These are phyloP conservation scores for Sarcophaga carnaria DNA, from an alignment of 2,888 invertebrate genomes.

Conservation along the genomic window DNA sequence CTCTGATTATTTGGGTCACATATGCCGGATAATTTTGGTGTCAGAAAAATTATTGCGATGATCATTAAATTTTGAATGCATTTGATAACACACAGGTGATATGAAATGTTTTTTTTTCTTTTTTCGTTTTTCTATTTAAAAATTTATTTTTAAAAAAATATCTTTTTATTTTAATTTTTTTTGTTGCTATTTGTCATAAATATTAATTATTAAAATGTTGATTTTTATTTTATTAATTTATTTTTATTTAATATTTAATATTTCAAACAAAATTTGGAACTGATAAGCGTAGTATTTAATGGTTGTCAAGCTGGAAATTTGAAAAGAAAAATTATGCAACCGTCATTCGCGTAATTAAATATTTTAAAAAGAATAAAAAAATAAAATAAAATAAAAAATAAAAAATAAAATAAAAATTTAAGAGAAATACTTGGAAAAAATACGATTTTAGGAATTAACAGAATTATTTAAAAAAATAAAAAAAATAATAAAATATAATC, in stretches of 20 bases:
- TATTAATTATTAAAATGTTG: neutral
- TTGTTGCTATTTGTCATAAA: neutral
- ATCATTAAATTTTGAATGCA: too few species aligned
- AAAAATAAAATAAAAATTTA: neutral
- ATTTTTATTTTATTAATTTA: conserved; percentile 16
- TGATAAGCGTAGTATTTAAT: conserved; percentile 23
- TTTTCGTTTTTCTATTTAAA: too few species aligned
- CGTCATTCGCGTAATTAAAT: neutral
- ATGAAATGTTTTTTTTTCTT: neutral
- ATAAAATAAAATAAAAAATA: neutral
- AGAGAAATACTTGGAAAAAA: too few species aligned
- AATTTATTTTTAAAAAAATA: too few species aligned
- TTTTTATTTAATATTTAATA: neutral
- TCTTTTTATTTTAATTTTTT: too few species aligned
- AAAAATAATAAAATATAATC: too few species aligned
- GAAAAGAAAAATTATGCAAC: neutral
- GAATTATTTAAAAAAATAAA: too few species aligned
- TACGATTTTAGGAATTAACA: too few species aligned
- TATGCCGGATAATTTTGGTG: too few species aligned
- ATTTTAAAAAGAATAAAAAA: neutral
- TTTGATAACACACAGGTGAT: too few species aligned
- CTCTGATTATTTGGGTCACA: too few species aligned
- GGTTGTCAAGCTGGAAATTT: conserved; percentile 24
- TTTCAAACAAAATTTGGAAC: neutral
- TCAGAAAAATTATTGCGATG: too few species aligned